Conservation (phyloP, 1,140 invertebrate genomes). For the Sinonovacula constricta region DNA sequence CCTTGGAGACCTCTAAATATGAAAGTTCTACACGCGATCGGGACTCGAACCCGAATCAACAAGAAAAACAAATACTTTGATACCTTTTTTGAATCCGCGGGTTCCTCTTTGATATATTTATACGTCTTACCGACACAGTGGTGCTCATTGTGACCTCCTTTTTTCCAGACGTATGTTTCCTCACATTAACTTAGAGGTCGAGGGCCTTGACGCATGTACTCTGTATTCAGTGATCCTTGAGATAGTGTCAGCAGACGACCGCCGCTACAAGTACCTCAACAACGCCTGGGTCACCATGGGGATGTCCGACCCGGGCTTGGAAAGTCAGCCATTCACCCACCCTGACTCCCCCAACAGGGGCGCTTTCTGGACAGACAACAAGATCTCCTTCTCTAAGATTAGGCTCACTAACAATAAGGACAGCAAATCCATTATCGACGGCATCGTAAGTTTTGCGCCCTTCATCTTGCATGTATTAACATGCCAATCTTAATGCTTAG, state of each 20-base stretch:
- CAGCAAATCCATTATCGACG: conserved; percentile 14
- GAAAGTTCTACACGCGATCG: too few species aligned
- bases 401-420: conserved; percentile 93
- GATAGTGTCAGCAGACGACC: conserved; percentile 51
- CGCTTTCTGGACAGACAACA: conserved; percentile 96
- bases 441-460: conserved; percentile 45
- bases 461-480: too few species aligned
- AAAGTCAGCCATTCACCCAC: conserved; percentile 93
- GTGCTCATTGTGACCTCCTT: background rate
- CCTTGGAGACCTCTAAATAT: background rate
- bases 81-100: too few species aligned
- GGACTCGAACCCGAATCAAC: background rate
- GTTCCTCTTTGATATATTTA: background rate
- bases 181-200: conserved; percentile 44
- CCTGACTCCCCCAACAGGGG: conserved; percentile 97
- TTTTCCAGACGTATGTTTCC: conserved; percentile 64
- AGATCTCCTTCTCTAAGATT: conserved; percentile 95
- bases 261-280: conserved; percentile 58
- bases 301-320: conserved; percentile 83
- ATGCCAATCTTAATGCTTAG: too few species aligned
- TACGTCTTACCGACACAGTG: background rate
- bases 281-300: conserved; percentile 58
- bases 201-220: conserved; percentile 35
- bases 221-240: conserved; percentile 52
- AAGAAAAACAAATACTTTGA: background rate